Evolutionary conservation across 2,888 invertebrate species (phyloP), one percentile per base, ranked within the genome.

Genomic region (Drosophila koepferae): DNA sequence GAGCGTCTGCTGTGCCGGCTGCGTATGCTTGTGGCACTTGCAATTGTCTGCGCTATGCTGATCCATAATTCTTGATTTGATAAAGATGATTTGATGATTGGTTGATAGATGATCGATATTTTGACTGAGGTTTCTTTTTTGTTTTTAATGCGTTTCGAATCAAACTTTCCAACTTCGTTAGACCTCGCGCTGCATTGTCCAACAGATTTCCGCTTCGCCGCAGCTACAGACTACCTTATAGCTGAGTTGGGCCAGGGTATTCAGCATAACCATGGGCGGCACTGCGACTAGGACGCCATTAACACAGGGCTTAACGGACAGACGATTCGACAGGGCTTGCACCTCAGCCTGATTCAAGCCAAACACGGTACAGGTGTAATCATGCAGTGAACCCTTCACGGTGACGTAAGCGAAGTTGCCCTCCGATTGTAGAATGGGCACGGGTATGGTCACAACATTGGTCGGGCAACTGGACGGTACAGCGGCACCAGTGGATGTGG

Each of bases 171-270:
- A 55, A 28, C 20, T 18, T 20, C 16, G 36, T 55, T 95, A 96
- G 86, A 95, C 92, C 92, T 97, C 96, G 89, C 97, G 95, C 91
- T 96, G 96, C 93, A 97, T 94, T 53, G 97, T 97, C 97, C 97
- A 97, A 82, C 96, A 95, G 85, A 96, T 95, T 93, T 97, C 97
- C 28, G 96, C 94, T 91, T 97, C 97, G 18, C 97, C 97, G 75
- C 96, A 96, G 92, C 96, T 96, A 87, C 96, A 95, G 74, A 96
- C 94, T 53, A 97, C 95, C 91, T 95, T 95, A 92, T 97, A 97
- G 65, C 97, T 97, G 78, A 97, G 94, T 92, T 96, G 95, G 65
- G 96, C 95, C 82, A 97, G 93, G 46, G 96, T 94, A 91, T 97
- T 97, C 63, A 97, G 94, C 81, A 96, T 94, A 77, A 94, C 93